Conservation (phyloP, 2,797 vertebrate genomes). For the Pseudopleuronectes americanus region DNA sequence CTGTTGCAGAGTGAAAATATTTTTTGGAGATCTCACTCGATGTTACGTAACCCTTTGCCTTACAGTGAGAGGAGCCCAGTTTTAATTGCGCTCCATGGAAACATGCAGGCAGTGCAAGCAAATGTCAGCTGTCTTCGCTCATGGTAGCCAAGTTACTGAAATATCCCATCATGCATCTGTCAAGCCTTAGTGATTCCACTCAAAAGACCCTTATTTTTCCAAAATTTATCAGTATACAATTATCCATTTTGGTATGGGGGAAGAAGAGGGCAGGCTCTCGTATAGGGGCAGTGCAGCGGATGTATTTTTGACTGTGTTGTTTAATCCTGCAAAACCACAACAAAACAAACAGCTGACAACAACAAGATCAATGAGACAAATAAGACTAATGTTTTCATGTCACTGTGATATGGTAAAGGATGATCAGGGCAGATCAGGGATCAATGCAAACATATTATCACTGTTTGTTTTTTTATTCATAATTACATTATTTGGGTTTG, state of each 20-base stretch:
- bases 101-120: conserved; percentile 34
- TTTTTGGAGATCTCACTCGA: conserved; percentile 49
- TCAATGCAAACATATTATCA: background rate
- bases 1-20: conserved; percentile 49
- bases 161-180: conserved; percentile 46
- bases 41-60: conserved; percentile 43
- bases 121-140: conserved; percentile 50
- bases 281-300: background rate
- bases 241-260: background rate
- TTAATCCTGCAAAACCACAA: background rate
- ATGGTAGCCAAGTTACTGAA: conserved; percentile 24
- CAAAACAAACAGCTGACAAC: background rate
- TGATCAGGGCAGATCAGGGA: background rate
- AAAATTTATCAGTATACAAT: background rate
- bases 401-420: too few relatives aligned
- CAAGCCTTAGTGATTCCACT: conserved; percentile 17
- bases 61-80: conserved; percentile 37
- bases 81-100: conserved; percentile 35
- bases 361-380: background rate
- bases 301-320: background rate
- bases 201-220: background rate
- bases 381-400: background rate
- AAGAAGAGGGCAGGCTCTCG: background rate
- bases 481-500: too few relatives aligned
- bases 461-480: background rate